These are phyloP conservation scores for Choloepus hoffmanni DNA, from an alignment of 2,113 vertebrate species.

Conservation along the genomic window DNA sequence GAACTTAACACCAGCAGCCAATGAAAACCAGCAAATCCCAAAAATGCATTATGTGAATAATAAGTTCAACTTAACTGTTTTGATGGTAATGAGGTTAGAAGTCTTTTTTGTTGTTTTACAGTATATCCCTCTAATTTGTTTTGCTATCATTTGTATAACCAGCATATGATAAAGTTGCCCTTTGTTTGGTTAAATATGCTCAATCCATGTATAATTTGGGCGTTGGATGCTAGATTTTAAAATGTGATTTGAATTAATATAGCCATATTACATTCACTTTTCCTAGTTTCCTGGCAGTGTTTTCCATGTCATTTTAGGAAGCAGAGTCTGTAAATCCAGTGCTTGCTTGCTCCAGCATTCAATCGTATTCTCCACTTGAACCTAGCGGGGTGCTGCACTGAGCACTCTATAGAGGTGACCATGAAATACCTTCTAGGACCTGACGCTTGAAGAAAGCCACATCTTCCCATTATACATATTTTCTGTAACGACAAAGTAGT, in stretches of 20 bases:
- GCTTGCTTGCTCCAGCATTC: neutral
- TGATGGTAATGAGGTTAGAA: neutral
- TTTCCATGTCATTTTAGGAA: no score
- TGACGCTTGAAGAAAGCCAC: neutral
- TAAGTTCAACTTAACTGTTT: neutral
- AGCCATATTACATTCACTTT: neutral
- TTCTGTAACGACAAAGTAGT: neutral
- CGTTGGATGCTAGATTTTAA: neutral
- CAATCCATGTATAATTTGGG: neutral
- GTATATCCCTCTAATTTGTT: neutral
- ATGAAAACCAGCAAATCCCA: neutral
- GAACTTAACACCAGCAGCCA: neutral
- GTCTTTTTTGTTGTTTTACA: neutral
- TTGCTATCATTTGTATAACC: neutral
- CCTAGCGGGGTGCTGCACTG: neutral
- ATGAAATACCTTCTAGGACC: neutral
- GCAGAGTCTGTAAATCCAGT: fast-evolving
- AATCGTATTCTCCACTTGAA: neutral
- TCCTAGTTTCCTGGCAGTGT: no score
- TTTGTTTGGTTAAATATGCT: neutral
- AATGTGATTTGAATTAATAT: neutral
- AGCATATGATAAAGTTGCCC: neutral
- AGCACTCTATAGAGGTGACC: neutral
- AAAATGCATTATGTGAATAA: neutral
- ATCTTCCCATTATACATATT: neutral